Evolutionary conservation across 2,888 invertebrate species (phyloP).

Genomic region (Odiellus spinosus): DNA sequence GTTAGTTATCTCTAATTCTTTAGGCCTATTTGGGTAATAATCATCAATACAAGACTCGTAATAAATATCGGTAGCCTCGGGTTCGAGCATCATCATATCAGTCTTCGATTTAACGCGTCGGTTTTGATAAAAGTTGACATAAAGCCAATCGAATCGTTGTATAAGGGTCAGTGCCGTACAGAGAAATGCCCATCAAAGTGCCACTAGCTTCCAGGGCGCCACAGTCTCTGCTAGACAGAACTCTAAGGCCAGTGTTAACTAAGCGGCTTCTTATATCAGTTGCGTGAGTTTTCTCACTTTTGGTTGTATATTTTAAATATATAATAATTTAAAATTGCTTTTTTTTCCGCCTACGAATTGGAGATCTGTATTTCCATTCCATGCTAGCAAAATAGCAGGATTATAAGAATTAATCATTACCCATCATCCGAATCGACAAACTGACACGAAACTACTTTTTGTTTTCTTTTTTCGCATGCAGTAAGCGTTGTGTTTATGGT

Average conservation of each 20-base stretch:
- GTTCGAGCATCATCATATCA: background rate
- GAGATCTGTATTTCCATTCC: conserved; percentile 1
- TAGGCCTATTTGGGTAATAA: background rate
- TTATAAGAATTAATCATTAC: conserved; percentile 1
- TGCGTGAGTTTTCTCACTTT: background rate
- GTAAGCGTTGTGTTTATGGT: conserved; percentile 1
- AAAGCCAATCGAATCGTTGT: background rate
- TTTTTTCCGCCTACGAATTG: conserved; percentile 3
- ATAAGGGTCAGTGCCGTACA: background rate
- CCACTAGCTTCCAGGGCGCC: conserved; percentile 2
- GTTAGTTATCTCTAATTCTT: background rate
- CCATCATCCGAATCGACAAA: background rate
- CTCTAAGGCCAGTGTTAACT: background rate
- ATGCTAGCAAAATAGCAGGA: background rate
- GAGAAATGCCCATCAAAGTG: background rate
- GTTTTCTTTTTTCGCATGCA: background rate
- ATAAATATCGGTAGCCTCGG: background rate
- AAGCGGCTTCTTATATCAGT: background rate
- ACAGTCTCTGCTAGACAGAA: background rate
- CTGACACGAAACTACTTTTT: background rate
- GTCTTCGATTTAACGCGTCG: background rate
- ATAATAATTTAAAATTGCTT: background rate
- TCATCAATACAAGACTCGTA: background rate
- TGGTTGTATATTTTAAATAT: background rate
- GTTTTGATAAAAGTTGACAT: background rate